phyloP scores from a whole-genome alignment of 30 jellyfish, hydroid and myxozoan genomes.

The Haliclystus octoradiatus region DNA sequence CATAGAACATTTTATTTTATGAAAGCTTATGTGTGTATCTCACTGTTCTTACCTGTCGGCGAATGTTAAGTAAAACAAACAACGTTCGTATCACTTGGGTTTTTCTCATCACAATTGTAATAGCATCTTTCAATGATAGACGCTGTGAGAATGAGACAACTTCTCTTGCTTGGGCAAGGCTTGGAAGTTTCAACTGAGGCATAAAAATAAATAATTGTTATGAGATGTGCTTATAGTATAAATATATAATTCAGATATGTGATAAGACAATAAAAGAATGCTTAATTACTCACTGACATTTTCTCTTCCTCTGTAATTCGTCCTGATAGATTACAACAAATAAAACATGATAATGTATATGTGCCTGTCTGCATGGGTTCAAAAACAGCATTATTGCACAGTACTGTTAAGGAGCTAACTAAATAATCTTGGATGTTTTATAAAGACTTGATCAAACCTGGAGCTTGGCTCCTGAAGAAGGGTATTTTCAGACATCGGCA shows the following conservation, averaged over 20 bases:
- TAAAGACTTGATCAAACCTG: too few species aligned
- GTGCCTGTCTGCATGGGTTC: too few species aligned
- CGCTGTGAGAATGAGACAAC: conserved; percentile 49
- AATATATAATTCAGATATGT: conserved; percentile 14
- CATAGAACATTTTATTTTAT: too few species aligned
- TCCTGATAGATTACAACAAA: too few species aligned
- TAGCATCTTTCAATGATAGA: conserved; percentile 73
- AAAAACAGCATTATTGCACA: too few species aligned
- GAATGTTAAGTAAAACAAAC: conserved; percentile 30
- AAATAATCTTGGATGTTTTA: too few species aligned
- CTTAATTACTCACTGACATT: neutral
- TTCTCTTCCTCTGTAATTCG: conserved; percentile 6
- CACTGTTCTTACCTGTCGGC: conserved; percentile 69
- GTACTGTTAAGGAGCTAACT: too few species aligned
- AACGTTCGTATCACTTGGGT: conserved; percentile 59
- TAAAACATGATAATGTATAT: too few species aligned
- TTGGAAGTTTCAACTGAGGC: conserved; percentile 46
- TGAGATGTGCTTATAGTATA: neutral
- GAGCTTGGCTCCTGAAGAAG: too few species aligned
- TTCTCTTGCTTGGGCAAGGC: conserved; percentile 39
- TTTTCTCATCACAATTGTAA: conserved; percentile 55
- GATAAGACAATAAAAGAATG: conserved; percentile 1
- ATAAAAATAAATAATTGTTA: neutral
- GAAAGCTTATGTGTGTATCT: too few species aligned
- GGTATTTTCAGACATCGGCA: too few species aligned